Percentiles rank a stretch among this genome's conserved stretches.
Evolutionary conservation across 2,888 invertebrate species (phyloP).

Genomic region (Andrena fulva): DNA sequence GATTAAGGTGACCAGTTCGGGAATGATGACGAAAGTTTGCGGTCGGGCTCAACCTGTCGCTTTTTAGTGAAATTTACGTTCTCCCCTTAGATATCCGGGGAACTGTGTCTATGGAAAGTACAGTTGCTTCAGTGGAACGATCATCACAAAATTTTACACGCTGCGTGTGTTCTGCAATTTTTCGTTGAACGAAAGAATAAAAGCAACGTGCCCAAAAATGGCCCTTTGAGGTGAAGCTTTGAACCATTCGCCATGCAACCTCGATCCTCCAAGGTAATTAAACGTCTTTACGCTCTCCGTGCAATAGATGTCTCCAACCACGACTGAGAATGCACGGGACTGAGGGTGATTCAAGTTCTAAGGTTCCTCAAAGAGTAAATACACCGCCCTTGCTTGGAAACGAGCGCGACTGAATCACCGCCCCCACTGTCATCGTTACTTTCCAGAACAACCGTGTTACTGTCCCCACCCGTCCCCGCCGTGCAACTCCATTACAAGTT

Average conservation of each 20-base stretch:
- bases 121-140: too few species aligned
- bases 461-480: not conserved
- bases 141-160: too few species aligned
- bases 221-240: too few species aligned
- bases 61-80: not conserved
- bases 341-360: not conserved
- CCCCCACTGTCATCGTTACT: not conserved
- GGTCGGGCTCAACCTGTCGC: not conserved
- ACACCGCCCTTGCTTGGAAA: not conserved
- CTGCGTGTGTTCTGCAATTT: too few species aligned
- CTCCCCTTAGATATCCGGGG: too few species aligned
- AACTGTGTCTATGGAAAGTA: too few species aligned
- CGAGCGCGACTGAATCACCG: slow-evolving; percentile 3
- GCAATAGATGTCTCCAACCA: not conserved
- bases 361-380: not conserved
- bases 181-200: too few species aligned
- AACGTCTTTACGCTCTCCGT: too few species aligned
- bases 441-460: not conserved
- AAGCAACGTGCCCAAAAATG: too few species aligned
- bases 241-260: not conserved
- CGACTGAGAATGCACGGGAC: not conserved
- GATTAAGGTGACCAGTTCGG: slow-evolving; percentile 8
- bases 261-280: not conserved
- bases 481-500: slow-evolving; percentile 13
- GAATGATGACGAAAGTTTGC: slow-evolving; percentile 14